Evolutionary conservation across 2,113 vertebrate genomes (phyloP).

Genomic region (Ophiodon elongatus): DNA sequence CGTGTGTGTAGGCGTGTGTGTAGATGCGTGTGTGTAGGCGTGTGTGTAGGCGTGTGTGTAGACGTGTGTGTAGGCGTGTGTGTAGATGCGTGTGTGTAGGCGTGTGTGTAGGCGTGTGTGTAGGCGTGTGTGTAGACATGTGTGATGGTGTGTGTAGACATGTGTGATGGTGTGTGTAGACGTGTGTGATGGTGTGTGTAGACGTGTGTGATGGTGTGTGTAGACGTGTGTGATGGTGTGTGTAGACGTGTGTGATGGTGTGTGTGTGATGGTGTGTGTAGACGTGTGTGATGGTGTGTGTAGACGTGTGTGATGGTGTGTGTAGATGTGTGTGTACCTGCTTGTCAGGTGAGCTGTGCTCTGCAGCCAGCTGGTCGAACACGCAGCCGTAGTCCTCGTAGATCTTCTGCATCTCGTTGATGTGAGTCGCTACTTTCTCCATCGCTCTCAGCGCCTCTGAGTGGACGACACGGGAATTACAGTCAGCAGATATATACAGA

Average conservation of each 20-base stretch:
- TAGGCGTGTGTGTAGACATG: too few relatives aligned
- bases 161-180: too few relatives aligned
- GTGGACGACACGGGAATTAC: conserved; percentile 57
- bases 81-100: background rate
- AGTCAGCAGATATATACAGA: background rate
- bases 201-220: too few relatives aligned
- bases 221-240: too few relatives aligned
- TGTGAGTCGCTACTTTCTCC: conserved; percentile 97
- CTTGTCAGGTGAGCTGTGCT: conserved; percentile 89
- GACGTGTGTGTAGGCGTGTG: conserved; percentile 55
- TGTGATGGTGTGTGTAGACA: too few relatives aligned
- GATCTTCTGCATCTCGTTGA: conserved; percentile 99
- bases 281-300: background rate
- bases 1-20: too few relatives aligned
- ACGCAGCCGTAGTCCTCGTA: conserved; percentile 95
- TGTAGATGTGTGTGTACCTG: conserved; percentile 82
- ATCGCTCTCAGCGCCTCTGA: conserved; percentile 95
- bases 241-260: background rate
- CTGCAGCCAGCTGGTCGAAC: conserved; percentile 94
- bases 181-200: too few relatives aligned
- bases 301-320: conserved; percentile 42
- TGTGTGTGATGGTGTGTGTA: background rate
- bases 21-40: conserved; percentile 50
- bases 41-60: too few relatives aligned
- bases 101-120: background rate